Percentiles rank a stretch among this genome's conserved stretches.
Evolutionary conservation across 2,888 invertebrate species (phyloP).

Genomic region (Elaeidobius kamerunicus): DNA sequence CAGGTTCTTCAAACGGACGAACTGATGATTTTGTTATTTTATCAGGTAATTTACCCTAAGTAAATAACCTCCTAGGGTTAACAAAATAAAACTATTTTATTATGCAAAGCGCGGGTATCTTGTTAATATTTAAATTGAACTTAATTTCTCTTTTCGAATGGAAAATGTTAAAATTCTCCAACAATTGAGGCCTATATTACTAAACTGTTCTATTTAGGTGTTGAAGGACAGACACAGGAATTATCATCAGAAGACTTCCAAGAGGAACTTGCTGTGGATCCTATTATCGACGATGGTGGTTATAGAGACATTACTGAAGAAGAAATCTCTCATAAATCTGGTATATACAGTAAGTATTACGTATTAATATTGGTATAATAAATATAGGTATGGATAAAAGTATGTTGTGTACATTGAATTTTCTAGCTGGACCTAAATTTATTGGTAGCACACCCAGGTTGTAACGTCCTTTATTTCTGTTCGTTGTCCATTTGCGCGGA

Average conservation of each 20-base stretch:
- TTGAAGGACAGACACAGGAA: conserved; percentile 36
- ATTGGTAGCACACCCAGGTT: no score
- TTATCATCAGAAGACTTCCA: conserved; percentile 32
- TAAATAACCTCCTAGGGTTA: not conserved
- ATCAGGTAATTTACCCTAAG: conserved; percentile 20
- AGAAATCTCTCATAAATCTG: conserved; percentile 34
- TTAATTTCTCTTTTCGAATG: no score
- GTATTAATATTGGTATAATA: not conserved
- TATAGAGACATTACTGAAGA: conserved; percentile 36
- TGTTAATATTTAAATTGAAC: no score
- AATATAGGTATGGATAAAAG: no score
- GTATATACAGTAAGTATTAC: no score
- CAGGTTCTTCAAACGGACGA: conserved; percentile 29
- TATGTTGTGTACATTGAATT: no score
- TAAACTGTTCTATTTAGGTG: conserved; percentile 5
- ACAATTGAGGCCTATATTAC: no score
- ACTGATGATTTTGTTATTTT: conserved; percentile 28
- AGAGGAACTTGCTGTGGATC: conserved; percentile 40
- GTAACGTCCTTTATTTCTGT: no score
- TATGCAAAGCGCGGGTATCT: no score
- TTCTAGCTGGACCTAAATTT: no score
- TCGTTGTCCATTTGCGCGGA: no score
- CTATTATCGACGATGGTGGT: conserved; percentile 30
- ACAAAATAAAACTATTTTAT: not conserved
- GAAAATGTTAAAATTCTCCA: no score